A percentile compares a stretch with the other conserved stretches of the same genome.
Conservation (phyloP, 2,113 vertebrate genomes). For the Oryzias celebensis region DNA sequence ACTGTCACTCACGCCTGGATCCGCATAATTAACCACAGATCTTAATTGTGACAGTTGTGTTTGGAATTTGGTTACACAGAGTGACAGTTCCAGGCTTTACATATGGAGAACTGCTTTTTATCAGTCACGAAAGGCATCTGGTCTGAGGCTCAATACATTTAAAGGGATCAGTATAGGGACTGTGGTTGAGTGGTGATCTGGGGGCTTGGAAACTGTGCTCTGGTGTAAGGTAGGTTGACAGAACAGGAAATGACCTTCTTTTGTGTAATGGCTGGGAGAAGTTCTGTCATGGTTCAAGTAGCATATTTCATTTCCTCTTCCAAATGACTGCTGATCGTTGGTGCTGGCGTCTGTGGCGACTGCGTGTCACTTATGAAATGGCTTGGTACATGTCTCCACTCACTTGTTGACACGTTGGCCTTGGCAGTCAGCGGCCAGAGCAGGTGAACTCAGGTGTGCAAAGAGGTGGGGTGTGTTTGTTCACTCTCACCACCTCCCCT, state of each 20-base stretch:
- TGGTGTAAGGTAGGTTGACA: constrained; percentile 36
- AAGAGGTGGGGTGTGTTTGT: constrained; percentile 62
- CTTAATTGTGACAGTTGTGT: background rate
- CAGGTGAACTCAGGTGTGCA: constrained; percentile 57
- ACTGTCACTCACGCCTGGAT: too few species aligned
- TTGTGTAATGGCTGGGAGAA: constrained; percentile 3
- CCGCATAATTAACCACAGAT: too few species aligned
- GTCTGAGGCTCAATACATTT: constrained; percentile 48
- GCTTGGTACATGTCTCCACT: constrained; percentile 15
- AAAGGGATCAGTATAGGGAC: constrained; percentile 55
- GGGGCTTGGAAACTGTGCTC: background rate
- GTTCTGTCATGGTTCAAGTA: constrained; percentile 15
- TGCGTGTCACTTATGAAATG: constrained; percentile 43
- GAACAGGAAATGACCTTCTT: constrained; percentile 19
- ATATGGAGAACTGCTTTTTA: constrained; percentile 23
- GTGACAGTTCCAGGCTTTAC: constrained; percentile 1
- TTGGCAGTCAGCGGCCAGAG: constrained; percentile 38
- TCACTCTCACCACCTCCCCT: constrained; percentile 27
- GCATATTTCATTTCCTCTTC: constrained; percentile 30
- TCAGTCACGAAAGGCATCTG: constrained; percentile 34
- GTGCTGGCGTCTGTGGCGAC: constrained; percentile 13
- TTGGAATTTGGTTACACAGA: background rate
- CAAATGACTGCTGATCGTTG: constrained; percentile 11
- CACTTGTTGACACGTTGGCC: constrained; percentile 64
- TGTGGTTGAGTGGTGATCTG: constrained; percentile 45